A percentile compares a stretch with the other conserved stretches of the same genome.
phyloP scores from a whole-genome alignment of 2,113 vertebrate genomes.

The Scatophagus argus region DNA sequence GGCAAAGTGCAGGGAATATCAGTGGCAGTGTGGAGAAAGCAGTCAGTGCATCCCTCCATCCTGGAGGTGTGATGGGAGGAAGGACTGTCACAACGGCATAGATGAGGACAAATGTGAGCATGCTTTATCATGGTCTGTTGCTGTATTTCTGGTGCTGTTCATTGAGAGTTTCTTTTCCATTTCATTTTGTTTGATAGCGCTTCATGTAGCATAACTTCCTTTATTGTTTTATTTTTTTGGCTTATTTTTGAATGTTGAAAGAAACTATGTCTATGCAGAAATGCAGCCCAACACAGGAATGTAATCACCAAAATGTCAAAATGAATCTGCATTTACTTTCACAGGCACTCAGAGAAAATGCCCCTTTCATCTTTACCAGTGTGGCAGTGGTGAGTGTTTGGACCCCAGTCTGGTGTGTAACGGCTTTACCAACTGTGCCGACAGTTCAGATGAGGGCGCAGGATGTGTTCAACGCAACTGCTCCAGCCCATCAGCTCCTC shows the following conservation, averaged over 20 bases:
- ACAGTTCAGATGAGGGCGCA: conserved; percentile 87
- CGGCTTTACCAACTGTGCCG: conserved; percentile 83
- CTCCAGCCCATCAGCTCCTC: conserved; percentile 66
- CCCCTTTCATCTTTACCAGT: conserved; percentile 82
- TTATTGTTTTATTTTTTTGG: too few relatives aligned
- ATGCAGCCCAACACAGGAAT: not conserved
- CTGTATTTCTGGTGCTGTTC: too few relatives aligned
- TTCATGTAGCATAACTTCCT: too few relatives aligned
- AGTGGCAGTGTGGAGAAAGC: conserved; percentile 85
- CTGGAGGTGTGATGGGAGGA: conserved; percentile 89
- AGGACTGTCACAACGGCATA: conserved; percentile 86
- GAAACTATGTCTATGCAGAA: too few relatives aligned
- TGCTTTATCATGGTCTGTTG: too few relatives aligned
- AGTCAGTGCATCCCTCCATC: conserved; percentile 85
- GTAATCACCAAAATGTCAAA: too few relatives aligned
- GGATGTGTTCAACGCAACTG: conserved; percentile 79
- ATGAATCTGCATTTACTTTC: not conserved
- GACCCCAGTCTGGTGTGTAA: conserved; percentile 85
- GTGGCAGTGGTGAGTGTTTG: conserved; percentile 84
- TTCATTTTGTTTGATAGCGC: not conserved
- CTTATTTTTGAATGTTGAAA: too few relatives aligned
- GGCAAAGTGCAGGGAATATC: conserved; percentile 76
- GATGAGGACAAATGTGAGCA: conserved; percentile 90
- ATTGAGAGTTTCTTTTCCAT: not conserved
- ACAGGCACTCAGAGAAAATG: conserved; percentile 84